Base-by-base conservation (phyloP, 2,888 invertebrate species). In the Pandemis corylana region DNA sequence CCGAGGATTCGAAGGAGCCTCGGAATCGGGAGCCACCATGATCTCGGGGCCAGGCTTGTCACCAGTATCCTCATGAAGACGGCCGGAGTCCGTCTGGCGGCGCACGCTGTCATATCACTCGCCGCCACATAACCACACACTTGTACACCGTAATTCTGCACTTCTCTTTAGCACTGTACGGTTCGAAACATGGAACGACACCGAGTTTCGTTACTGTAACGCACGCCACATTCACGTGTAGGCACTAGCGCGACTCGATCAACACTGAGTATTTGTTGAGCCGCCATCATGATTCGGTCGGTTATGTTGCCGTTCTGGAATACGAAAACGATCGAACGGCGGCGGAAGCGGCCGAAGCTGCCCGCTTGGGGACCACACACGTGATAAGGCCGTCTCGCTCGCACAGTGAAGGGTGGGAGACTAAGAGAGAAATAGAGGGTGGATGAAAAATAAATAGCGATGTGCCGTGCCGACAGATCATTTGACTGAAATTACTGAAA, bases 21-120 rank as follows among this genome's bases (percentile, higher is more conserved):
- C 94, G 91, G 94, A 92, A 93, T 94, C 89, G 93, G 94, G 94
- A 94, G 93, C 94, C 94, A 95, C 94, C 94, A 94, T 95, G 94
- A 93, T 95, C 94, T 94, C 94, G 94, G 94, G 94, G 94, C 94
- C 94, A 94, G 93, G 86, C 87, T 93, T 93, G 94, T 94, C 92
- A 92, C 94, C 94, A 93, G 90, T 94, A 93, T 94, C 94, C 94
- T 94, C 94, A 95, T 95, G 94, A 94, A 94, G 94, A 94, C 94
- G 94, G 94, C 92, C 90, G 94, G 93, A 89, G 90, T 94, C 94
- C 94, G 94, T 93, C 94, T 94, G 89, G 93, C 93, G 94, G 93
- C 90, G 88, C 92, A 92, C 92, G 94, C 91, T 91, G 93, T 94
- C 94, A 94, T 94, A 94, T 94, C 94, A 95, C 94, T 94, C 93